These are phyloP conservation scores for Troilus luridus DNA, from an alignment of 2,888 invertebrate species.

Conservation along the genomic window DNA sequence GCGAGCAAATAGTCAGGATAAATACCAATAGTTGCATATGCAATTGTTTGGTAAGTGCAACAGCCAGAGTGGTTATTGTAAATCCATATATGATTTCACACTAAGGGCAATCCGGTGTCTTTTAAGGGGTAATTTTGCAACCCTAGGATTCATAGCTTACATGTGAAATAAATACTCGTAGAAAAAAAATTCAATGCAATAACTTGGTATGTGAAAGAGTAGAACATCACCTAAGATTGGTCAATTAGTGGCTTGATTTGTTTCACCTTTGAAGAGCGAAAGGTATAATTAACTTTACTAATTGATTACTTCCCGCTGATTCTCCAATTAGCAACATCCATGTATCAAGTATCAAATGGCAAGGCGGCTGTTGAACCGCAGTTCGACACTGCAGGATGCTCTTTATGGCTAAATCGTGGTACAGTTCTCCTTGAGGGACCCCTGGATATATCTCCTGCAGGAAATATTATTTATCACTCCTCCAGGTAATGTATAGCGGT, in stretches of 20 bases:
- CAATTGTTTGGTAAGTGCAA: no score
- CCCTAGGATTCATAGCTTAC: no score
- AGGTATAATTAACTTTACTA: background rate
- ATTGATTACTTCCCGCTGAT: background rate
- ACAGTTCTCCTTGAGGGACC: background rate
- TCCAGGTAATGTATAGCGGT: background rate
- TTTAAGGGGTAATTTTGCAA: no score
- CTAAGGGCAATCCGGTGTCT: no score
- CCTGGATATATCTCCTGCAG: background rate
- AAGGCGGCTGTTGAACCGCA: background rate
- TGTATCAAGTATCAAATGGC: background rate
- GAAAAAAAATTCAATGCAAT: no score
- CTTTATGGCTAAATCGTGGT: background rate
- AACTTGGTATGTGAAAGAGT: no score
- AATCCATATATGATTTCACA: no score
- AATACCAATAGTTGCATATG: no score
- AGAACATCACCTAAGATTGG: no score
- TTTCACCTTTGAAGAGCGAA: background rate
- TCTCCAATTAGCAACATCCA: background rate
- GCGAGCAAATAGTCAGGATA: no score
- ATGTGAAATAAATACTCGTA: no score
- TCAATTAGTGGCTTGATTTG: background rate
- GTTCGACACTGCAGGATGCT: background rate
- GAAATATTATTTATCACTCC: background rate
- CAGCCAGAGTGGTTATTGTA: no score